Evolutionary conservation across 2,797 vertebrate species (phyloP), one percentile per base, ranked within the genome.

Genomic region (Steatocranus sp.): DNA sequence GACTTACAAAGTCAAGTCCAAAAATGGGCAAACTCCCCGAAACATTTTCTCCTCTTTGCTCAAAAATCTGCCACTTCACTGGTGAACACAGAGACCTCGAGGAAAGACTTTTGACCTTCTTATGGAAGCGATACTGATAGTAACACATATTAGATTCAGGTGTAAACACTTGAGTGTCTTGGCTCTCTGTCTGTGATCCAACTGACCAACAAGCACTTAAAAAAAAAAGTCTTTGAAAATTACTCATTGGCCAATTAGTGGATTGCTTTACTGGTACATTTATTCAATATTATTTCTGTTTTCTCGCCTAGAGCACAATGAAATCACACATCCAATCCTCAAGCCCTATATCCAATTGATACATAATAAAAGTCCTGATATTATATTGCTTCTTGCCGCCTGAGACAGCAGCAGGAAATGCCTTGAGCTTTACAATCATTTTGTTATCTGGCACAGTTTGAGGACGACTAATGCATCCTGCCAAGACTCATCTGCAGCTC

Each of bases 321-420:
- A 91, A 90, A 88, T 83, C 76, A 56, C 77, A 88, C 82, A 76
- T 83, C 88, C 6, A 8, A 78, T 76, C 75, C 83, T 79, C 54
- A 49, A 61, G 78, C 78, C 82, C 84, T 63, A 86, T 88, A 85
- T 83, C 81, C 79, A 43, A 74, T 87, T 75, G 89, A 89, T 83
- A 89, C 80, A 80, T 85, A 83, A 90, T 87, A 85, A 81, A 48
- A 83, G 80, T 83, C 66, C 54, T 61, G 80, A 82, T 86, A 85
- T 91, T 86, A 78, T 84, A 58, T 82, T 27, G 88, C 85, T 61
- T 56, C 82, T 61, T 61, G 83, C 83, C 93, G 91, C 93, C 63
- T 63, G 92, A 93, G 94, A 95, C 88, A 84, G 89, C 82, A 70
- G 88, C 95, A 95, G 95, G 95, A 96, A 96, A 95, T 94, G 94